Conservation (phyloP, 2,888 invertebrate species). For the Vandiemenella viatica region DNA sequence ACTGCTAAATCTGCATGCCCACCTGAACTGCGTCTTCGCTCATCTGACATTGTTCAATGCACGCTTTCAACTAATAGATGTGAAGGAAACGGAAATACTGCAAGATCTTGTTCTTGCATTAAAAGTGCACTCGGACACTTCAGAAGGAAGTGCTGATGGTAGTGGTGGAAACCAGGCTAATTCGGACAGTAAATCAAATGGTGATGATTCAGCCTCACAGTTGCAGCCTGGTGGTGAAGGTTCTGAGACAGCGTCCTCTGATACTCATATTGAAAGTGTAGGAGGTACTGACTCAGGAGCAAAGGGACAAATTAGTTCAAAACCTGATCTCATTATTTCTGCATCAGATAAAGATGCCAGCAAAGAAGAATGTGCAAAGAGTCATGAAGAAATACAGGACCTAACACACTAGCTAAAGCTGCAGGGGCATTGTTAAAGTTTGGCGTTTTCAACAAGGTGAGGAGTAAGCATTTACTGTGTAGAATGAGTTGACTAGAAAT, state of each 20-base stretch:
- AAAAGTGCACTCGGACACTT: slow-evolving; percentile 21
- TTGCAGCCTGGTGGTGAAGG: not conserved
- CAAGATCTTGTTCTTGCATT: slow-evolving; percentile 81
- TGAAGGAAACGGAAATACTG: slow-evolving; percentile 81
- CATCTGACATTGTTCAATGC: slow-evolving; percentile 77
- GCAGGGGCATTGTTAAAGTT: slow-evolving; percentile 10
- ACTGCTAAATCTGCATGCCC: slow-evolving; percentile 84
- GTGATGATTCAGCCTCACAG: not conserved
- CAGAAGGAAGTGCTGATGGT: slow-evolving; percentile 2
- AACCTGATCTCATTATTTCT: slow-evolving; percentile 7
- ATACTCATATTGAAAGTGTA: not conserved
- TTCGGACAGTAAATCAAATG: not conserved
- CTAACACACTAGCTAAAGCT: slow-evolving; percentile 1
- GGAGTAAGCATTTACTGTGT: slow-evolving; percentile 6
- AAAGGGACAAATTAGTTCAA: slow-evolving; percentile 1
- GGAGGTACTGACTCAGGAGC: not conserved
- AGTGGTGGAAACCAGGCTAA: not conserved
- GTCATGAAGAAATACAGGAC: not conserved
- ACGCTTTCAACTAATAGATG: slow-evolving; percentile 79
- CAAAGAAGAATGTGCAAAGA: not conserved
- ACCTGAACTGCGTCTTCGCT: slow-evolving; percentile 93
- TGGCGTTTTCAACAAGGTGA: slow-evolving; percentile 10
- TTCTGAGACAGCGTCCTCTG: not conserved
- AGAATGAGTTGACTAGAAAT: not conserved
- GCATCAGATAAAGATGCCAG: not conserved